These are phyloP conservation scores for Corythoichthys haematopterus DNA, from an alignment of 2,113 vertebrate species.

Conservation along the genomic window DNA sequence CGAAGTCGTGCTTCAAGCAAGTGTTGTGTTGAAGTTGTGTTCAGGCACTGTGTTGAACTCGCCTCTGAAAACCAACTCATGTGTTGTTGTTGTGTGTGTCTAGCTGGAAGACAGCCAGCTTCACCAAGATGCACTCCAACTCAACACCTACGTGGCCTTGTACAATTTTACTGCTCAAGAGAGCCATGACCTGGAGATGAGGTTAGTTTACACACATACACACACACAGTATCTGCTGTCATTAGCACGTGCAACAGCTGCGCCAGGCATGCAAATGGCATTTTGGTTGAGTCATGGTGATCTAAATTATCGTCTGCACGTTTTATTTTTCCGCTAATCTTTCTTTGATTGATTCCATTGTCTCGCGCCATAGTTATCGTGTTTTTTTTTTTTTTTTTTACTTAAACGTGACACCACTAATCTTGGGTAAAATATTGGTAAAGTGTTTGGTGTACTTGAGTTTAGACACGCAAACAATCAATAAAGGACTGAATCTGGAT, in stretches of 20 bases:
- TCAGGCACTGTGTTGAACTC: slow-evolving; percentile 4
- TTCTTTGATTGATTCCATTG: not conserved
- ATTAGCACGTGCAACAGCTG: not conserved
- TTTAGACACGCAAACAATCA: no score
- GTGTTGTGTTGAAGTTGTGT: slow-evolving; percentile 6
- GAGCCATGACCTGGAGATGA: slow-evolving; percentile 92
- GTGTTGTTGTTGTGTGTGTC: slow-evolving; percentile 19
- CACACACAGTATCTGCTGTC: not conserved
- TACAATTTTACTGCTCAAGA: slow-evolving; percentile 89
- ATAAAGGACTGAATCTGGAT: no score
- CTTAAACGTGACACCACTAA: no score
- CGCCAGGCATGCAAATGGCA: not conserved
- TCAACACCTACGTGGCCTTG: slow-evolving; percentile 93
- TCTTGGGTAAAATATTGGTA: no score
- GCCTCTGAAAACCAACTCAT: not conserved
- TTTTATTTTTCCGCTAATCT: not conserved
- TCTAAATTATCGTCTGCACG: not conserved
- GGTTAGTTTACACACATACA: slow-evolving; percentile 62
- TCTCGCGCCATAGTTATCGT: not conserved
- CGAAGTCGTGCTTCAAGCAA: not conserved
- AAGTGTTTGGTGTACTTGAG: no score
- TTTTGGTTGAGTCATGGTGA: not conserved
- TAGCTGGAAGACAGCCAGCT: slow-evolving; percentile 59
- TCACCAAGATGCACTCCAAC: slow-evolving; percentile 78
- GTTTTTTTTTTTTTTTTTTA: no score